A percentile compares a stretch with the other conserved stretches of the same genome.
Evolutionary conservation across 2,113 vertebrate genomes (phyloP).

Genomic region (Balaeniceps rex): DNA sequence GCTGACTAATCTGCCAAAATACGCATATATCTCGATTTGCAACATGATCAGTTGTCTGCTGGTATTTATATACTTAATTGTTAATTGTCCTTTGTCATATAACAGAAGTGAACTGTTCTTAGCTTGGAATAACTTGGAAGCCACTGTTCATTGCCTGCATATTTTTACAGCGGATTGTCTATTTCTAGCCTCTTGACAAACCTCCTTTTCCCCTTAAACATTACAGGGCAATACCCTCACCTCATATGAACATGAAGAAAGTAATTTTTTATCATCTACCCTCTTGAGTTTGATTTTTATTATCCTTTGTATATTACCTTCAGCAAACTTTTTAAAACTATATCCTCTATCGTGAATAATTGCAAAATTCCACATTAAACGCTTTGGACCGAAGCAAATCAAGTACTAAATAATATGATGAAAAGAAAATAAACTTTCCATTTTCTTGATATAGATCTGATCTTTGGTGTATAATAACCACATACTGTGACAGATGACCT

Average conservation of each 20-base stretch:
- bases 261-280: neutral
- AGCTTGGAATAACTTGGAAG: neutral
- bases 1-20: neutral
- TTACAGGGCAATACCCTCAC: neutral
- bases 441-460: conserved; percentile 27
- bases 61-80: neutral
- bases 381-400: neutral
- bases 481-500: conserved; percentile 4
- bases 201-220: neutral
- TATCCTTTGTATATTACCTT: neutral
- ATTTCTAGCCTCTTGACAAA: neutral
- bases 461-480: conserved; percentile 35
- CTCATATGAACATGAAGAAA: neutral
- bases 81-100: neutral
- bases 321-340: neutral
- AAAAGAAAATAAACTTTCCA: conserved; percentile 1
- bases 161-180: neutral
- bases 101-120: neutral
- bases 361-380: neutral
- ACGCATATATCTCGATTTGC: neutral
- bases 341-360: neutral
- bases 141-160: neutral
- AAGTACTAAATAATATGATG: neutral
- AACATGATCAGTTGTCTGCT: neutral
- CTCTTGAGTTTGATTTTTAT: neutral